phyloP scores from a whole-genome alignment of 2,888 invertebrate genomes.

The Aspidapion aeneum region DNA sequence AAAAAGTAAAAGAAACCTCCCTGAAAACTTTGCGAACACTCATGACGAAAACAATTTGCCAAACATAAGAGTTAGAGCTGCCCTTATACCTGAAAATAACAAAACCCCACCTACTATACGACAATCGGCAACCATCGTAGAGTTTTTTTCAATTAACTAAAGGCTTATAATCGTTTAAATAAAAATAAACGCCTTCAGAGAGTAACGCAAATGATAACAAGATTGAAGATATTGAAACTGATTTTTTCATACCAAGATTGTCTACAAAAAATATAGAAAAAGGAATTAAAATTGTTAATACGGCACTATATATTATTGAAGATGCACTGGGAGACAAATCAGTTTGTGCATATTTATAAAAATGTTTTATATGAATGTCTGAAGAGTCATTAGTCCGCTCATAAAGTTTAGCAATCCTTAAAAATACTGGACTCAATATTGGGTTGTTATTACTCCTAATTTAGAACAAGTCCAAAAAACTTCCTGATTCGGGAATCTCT shows the following conservation, averaged over 20 bases:
- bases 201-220: slow-evolving; percentile 29
- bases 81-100: slow-evolving; percentile 31
- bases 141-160: slow-evolving; percentile 23
- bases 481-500: slow-evolving; percentile 40
- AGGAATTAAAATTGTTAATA: slow-evolving; percentile 26
- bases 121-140: slow-evolving; percentile 38
- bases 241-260: slow-evolving; percentile 31
- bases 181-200: slow-evolving; percentile 32
- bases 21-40: slow-evolving; percentile 17
- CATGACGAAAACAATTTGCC: slow-evolving; percentile 39
- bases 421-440: slow-evolving; percentile 32
- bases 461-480: slow-evolving; percentile 36
- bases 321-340: slow-evolving; percentile 33
- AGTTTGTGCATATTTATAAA: slow-evolving; percentile 40
- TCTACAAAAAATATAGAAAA: slow-evolving; percentile 29
- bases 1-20: slow-evolving; percentile 39
- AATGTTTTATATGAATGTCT: slow-evolving; percentile 36
- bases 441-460: slow-evolving; percentile 37
- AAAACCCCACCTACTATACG: slow-evolving; percentile 28
- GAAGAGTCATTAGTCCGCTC: slow-evolving; percentile 35
- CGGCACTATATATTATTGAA: slow-evolving; percentile 30
- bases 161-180: slow-evolving; percentile 20
- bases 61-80: slow-evolving; percentile 37
- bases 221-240: slow-evolving; percentile 31
- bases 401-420: slow-evolving; percentile 39